Conservation (phyloP, 2,113 vertebrate species). For the Chamaetylas fuelleborni region DNA sequence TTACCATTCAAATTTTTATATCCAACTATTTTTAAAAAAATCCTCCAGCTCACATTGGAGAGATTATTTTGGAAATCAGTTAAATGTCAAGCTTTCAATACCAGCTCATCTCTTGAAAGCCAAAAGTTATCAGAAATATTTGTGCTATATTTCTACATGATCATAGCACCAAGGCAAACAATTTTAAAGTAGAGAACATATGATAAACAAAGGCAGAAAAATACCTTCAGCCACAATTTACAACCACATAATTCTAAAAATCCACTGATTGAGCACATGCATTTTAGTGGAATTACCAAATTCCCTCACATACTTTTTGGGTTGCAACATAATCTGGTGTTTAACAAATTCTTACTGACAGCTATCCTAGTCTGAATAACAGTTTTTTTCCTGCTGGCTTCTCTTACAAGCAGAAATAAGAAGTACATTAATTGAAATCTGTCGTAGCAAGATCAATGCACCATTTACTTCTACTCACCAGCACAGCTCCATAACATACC, state of each 20-base stretch:
- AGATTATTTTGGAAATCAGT: not conserved
- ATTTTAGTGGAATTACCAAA: not conserved
- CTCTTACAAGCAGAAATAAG: not conserved
- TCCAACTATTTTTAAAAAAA: not conserved
- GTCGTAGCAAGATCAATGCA: not conserved
- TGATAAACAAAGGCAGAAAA: not conserved
- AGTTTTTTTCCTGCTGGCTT: not conserved
- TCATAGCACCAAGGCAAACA: not conserved
- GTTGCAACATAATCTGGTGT: not conserved
- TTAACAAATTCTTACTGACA: not conserved
- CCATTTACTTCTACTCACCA: not conserved
- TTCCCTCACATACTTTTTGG: not conserved
- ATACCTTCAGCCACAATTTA: not conserved
- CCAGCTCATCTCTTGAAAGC: not conserved
- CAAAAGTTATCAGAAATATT: not conserved
- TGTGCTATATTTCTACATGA: not conserved
- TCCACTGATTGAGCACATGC: not conserved
- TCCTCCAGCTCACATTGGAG: not conserved
- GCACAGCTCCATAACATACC: not conserved
- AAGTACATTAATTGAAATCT: conserved; percentile 2
- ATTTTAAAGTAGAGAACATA: not conserved
- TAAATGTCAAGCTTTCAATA: not conserved
- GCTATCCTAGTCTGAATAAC: not conserved
- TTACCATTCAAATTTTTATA: not conserved
- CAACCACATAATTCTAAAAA: not conserved